Conservation (phyloP, 2,113 vertebrate genomes). For the Saguinus imperator region DNA sequence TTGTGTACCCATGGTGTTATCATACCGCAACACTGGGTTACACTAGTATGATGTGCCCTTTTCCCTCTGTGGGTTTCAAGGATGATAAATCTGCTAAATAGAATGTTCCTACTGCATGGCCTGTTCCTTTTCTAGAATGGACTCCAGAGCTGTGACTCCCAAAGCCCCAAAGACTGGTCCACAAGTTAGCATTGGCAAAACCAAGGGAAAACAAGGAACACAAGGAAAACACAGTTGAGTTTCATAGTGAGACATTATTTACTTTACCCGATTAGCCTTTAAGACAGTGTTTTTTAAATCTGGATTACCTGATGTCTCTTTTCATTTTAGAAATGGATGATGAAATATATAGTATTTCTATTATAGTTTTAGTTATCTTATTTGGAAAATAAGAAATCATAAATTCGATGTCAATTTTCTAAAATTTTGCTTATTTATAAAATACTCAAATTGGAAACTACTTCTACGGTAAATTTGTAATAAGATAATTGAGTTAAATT, state of each 20-base stretch:
- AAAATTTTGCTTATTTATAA: not conserved
- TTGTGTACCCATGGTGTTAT: not conserved
- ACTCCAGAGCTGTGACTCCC: not conserved
- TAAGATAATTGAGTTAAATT: not conserved
- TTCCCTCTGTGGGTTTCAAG: not conserved
- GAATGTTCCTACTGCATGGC: not conserved
- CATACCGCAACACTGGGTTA: not conserved
- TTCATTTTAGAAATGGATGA: constrained; percentile 31
- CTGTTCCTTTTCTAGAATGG: not conserved
- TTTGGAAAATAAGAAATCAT: not conserved
- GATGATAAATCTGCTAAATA: not conserved
- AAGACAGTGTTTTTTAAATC: not conserved
- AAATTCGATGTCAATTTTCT: not conserved
- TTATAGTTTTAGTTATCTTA: not conserved
- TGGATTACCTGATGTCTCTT: not conserved
- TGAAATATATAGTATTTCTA: not conserved
- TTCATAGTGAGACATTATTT: not conserved
- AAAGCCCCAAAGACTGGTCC: not conserved
- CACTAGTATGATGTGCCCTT: not conserved
- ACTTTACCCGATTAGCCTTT: not conserved
- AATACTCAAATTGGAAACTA: not conserved
- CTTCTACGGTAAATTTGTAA: not conserved
- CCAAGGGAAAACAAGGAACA: not conserved
- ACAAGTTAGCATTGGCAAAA: not conserved
- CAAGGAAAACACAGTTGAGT: not conserved